Percentiles rank a stretch among this genome's conserved stretches.
Conservation (phyloP, 2,113 vertebrate species). For the Amphiprion ocellaris region DNA sequence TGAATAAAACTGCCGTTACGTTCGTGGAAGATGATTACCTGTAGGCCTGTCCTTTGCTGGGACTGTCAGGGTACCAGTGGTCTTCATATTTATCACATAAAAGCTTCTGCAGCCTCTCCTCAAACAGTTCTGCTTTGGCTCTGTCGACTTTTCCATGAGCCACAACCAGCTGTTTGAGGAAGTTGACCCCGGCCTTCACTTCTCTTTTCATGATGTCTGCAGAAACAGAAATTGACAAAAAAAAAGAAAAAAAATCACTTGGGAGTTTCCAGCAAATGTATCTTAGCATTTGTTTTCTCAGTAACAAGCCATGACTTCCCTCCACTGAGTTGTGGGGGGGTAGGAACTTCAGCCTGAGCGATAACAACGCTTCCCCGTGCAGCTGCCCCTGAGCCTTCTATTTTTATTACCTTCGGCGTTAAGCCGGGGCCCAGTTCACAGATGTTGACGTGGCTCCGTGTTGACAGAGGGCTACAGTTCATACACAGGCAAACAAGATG, state of each 20-base stretch:
- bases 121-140: constrained; percentile 86
- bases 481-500: constrained; percentile 69
- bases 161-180: constrained; percentile 89
- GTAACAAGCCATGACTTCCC: constrained; percentile 23
- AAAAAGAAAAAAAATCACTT: neutral
- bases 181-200: constrained; percentile 91
- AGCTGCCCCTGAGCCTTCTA: constrained; percentile 25
- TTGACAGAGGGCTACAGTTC: constrained; percentile 47
- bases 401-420: constrained; percentile 31
- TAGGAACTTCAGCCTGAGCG: constrained; percentile 17
- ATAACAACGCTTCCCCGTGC: constrained; percentile 56
- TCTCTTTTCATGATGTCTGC: constrained; percentile 91
- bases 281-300: neutral
- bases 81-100: constrained; percentile 90
- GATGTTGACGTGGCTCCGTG: neutral
- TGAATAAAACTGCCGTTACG: too few species aligned
- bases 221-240: constrained; percentile 8
- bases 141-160: constrained; percentile 86
- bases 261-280: neutral
- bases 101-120: constrained; percentile 86
- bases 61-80: constrained; percentile 92
- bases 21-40: constrained; percentile 81
- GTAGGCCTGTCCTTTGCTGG: constrained; percentile 93
- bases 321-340: constrained; percentile 9
- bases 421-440: constrained; percentile 5